These are phyloP conservation scores for Sinocyclocheilus anophthalmus DNA, from an alignment of 2,113 vertebrate species.

Conservation along the genomic window DNA sequence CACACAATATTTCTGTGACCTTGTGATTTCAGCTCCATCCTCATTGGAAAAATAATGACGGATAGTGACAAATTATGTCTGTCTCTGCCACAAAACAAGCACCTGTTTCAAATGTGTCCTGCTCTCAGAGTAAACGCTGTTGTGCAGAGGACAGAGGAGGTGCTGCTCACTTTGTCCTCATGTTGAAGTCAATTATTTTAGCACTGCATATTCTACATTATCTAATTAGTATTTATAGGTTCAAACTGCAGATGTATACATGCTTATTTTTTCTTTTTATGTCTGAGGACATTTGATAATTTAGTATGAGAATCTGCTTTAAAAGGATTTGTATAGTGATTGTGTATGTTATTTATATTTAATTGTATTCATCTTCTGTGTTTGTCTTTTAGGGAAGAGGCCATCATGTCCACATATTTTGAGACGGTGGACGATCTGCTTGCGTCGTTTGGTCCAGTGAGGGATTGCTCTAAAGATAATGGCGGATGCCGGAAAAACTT, in stretches of 20 bases:
- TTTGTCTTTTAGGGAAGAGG: too few species aligned
- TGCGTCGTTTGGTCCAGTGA: too few species aligned
- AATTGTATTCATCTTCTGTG: too few species aligned
- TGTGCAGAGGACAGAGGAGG: neutral
- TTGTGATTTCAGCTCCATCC: neutral
- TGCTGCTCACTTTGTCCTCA: neutral
- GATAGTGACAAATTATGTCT: neutral
- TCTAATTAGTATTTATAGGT: neutral
- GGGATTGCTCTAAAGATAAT: too few species aligned
- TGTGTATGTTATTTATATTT: too few species aligned
- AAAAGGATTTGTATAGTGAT: too few species aligned
- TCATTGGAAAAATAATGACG: neutral
- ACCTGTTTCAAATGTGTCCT: neutral
- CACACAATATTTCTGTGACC: neutral
- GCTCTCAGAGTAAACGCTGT: neutral
- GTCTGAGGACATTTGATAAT: neutral
- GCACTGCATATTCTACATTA: neutral
- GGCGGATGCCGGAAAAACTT: too few species aligned
- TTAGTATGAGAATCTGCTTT: too few species aligned
- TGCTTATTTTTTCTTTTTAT: neutral
- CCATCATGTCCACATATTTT: too few species aligned
- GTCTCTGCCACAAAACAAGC: neutral
- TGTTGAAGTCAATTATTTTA: neutral
- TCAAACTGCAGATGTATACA: neutral
- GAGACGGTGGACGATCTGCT: too few species aligned